These are phyloP conservation scores for Hylia prasina DNA, from an alignment of 2,113 vertebrate species.

Conservation along the genomic window DNA sequence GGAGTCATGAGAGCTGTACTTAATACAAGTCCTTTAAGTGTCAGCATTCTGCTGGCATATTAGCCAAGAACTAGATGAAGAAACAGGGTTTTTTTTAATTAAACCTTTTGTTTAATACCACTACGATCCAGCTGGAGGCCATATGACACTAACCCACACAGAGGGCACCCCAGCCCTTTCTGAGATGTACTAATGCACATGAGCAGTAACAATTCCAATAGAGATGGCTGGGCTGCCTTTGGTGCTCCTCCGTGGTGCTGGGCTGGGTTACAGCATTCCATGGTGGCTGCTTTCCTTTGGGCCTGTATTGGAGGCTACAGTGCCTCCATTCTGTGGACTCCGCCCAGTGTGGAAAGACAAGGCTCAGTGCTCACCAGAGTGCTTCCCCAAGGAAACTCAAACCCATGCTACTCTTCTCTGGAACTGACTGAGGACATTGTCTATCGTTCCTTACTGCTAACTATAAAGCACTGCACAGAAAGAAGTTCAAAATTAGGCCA, in stretches of 20 bases:
- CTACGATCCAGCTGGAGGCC: not conserved
- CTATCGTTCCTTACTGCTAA: not conserved
- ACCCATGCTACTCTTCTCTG: not conserved
- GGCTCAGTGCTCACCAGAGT: not conserved
- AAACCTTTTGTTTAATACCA: not conserved
- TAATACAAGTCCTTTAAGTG: not conserved
- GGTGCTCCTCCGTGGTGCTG: not conserved
- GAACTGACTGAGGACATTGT: not conserved
- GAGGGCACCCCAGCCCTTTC: not conserved
- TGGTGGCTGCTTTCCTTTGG: not conserved
- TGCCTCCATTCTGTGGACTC: not conserved
- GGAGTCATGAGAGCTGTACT: not conserved
- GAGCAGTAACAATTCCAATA: fast-evolving
- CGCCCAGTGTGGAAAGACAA: not conserved
- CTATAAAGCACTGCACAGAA: not conserved
- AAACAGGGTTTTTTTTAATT: not conserved
- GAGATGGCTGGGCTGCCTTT: not conserved
- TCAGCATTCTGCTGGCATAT: not conserved
- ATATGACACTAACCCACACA: not conserved
- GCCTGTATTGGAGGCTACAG: not conserved
- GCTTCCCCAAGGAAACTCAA: not conserved
- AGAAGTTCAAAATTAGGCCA: not conserved
- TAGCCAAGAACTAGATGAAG: not conserved
- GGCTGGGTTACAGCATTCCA: not conserved
- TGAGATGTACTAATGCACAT: fast-evolving